Evolutionary conservation across 2,113 vertebrate species (phyloP), one percentile per base, ranked within the genome.

Genomic region (Leptobrachium ailaonicum): DNA sequence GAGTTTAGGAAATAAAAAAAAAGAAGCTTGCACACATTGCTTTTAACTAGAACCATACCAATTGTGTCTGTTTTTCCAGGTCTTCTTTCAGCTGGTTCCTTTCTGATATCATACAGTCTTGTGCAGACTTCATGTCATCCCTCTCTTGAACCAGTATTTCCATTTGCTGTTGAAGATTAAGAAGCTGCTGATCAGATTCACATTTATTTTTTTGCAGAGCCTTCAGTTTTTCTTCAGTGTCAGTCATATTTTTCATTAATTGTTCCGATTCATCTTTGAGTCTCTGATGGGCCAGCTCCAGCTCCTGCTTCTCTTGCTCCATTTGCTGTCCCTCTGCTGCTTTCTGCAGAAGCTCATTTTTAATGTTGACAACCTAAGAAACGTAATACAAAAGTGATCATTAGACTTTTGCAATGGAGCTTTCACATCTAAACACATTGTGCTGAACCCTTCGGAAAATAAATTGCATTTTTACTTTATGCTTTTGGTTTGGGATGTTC

Each of bases 161-260:
- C 14, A 83, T 54, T 79, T 86, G 80, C 54, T 83, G 69, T n/a
- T 81, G 76, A 76, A 79, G 79, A 12, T 68, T 68, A 63, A 81
- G 78, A 40, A 82, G 73, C 50, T 56, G 76, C 41, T 45, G 9
- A 2, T 20, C 54, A 47, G 85, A 1, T 32, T 71, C 68, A 13
- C 10, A 11, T 60, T 60, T 60, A 4, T 60, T 12, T 14, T 60
- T 8, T 60, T 71, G 6, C 11, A 78, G 10, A 78, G 12, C 11
- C 68, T 71, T 13, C 4, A 71, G 2, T 20, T 14, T 45, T 7
- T 6, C 1, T 44, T 71, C 68, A 10, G 14, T n/a, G 40, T 47
- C 44, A 43, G 47, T 47, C 43, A 71, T 44, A n/a, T 12, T 71
- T 32, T 50, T 50, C n/a, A 47, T 73, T 12, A 85, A 79, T 44